Percentiles rank a stretch among this genome's conserved stretches.
Conservation (phyloP, 2,888 invertebrate genomes). For the Eupeodes latifasciatus region DNA sequence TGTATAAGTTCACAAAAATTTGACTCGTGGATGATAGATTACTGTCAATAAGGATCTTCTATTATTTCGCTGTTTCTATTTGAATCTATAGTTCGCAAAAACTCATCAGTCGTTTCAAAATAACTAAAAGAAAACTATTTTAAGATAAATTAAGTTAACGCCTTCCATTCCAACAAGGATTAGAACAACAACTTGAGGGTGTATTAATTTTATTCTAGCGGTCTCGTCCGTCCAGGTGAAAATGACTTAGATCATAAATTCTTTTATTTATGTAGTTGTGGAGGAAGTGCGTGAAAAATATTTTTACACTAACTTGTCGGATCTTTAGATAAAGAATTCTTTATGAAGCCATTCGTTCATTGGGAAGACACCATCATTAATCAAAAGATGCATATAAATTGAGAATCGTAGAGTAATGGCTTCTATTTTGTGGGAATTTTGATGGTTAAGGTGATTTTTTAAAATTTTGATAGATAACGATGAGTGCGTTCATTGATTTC, state of each 20-base stretch:
- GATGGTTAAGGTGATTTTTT: slow-evolving; percentile 3
- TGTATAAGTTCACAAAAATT: slow-evolving; percentile 23
- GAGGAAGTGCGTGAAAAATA: slow-evolving; percentile 12
- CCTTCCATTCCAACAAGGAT: slow-evolving; percentile 27
- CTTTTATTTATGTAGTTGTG: not conserved
- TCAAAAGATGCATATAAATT: slow-evolving; percentile 45
- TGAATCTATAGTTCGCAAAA: slow-evolving; percentile 49
- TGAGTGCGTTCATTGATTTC: slow-evolving; percentile 29
- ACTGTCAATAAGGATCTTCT: slow-evolving; percentile 38
- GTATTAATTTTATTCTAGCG: slow-evolving; percentile 35
- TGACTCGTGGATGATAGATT: slow-evolving; percentile 34
- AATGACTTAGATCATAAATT: slow-evolving; percentile 40
- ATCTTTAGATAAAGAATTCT: slow-evolving; percentile 48
- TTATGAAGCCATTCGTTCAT: slow-evolving; percentile 18
- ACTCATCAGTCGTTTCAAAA: slow-evolving; percentile 42
- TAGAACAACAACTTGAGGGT: slow-evolving; percentile 16
- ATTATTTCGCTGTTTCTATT: slow-evolving; percentile 51
- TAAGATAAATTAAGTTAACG: slow-evolving; percentile 60
- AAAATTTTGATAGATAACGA: not conserved
- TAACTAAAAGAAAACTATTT: slow-evolving; percentile 1
- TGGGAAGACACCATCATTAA: slow-evolving; percentile 56
- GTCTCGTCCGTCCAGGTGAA: slow-evolving; percentile 43
- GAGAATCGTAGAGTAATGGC: slow-evolving; percentile 7
- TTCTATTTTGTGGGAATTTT: slow-evolving; percentile 62
- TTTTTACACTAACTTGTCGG: slow-evolving; percentile 37